Conservation (phyloP, 92 coral and sea anemone genomes). For the Zoanthus sociatus region DNA sequence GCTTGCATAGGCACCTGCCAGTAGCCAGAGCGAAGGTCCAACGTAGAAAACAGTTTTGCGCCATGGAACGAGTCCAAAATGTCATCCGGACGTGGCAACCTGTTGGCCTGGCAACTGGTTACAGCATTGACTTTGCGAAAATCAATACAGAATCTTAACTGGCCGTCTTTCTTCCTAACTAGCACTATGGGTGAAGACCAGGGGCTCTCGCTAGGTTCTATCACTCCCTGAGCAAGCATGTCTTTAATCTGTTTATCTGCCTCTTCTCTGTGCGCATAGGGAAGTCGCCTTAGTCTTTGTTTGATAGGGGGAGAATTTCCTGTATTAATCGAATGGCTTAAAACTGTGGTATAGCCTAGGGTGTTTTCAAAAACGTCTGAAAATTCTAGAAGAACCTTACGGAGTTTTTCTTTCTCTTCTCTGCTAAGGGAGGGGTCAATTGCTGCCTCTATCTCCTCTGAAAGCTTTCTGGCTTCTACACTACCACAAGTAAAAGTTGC, state of each 20-base stretch:
- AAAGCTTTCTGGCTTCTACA: slow-evolving; percentile 5
- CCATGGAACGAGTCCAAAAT: slow-evolving; percentile 27
- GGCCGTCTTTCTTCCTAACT: slow-evolving; percentile 22
- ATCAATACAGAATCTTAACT: slow-evolving; percentile 45
- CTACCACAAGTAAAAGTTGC: slow-evolving; percentile 31
- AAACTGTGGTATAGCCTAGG: slow-evolving; percentile 18
- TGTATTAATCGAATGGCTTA: slow-evolving; percentile 31
- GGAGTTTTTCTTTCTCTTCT: slow-evolving; percentile 28
- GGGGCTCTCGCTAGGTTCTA: slow-evolving; percentile 52
- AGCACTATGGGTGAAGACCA: slow-evolving; percentile 50
- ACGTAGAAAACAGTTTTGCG: slow-evolving; percentile 32
- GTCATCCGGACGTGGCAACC: slow-evolving; percentile 23
- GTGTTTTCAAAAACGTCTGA: slow-evolving; percentile 29
- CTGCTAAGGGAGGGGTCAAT: slow-evolving; percentile 46
- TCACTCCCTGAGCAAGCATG: slow-evolving; percentile 38
- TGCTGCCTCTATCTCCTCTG: slow-evolving; percentile 56
- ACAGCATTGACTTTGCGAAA: slow-evolving; percentile 36
- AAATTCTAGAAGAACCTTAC: slow-evolving; percentile 20
- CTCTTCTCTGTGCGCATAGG: slow-evolving; percentile 49
- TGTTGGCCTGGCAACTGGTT: slow-evolving; percentile 26
- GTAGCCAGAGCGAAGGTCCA: slow-evolving; percentile 30
- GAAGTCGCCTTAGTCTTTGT: slow-evolving; percentile 56
- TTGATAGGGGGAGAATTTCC: slow-evolving; percentile 13
- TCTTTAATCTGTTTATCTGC: slow-evolving; percentile 34
- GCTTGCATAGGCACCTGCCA: slow-evolving; percentile 54